A percentile compares a stretch with the other conserved stretches of the same genome.
These are phyloP conservation scores for Neotoxoptera formosana DNA, from an alignment of 1,140 invertebrate genomes.

Conservation along the genomic window DNA sequence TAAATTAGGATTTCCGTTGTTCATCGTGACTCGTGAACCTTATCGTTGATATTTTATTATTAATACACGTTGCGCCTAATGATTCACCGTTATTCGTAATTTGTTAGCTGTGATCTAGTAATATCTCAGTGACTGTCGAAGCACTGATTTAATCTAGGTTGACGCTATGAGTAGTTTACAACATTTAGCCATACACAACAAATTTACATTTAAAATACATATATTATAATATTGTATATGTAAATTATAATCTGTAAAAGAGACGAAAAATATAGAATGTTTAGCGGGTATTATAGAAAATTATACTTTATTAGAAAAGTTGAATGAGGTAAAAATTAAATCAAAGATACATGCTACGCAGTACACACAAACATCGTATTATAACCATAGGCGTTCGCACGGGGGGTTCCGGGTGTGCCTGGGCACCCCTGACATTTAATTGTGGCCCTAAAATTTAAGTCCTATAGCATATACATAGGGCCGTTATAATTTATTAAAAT, in stretches of 20 bases:
- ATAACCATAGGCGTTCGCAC: no score
- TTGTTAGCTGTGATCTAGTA: not conserved
- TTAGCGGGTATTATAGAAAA: not conserved
- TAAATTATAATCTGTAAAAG: not conserved
- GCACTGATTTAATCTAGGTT: not conserved
- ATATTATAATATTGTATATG: no score
- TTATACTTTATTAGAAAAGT: not conserved
- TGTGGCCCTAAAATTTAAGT: no score
- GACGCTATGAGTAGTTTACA: not conserved
- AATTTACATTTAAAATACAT: not conserved
- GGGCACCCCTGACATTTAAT: no score
- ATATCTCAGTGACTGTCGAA: not conserved
- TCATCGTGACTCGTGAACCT: not conserved
- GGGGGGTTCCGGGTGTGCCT: no score
- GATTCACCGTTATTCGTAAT: not conserved
- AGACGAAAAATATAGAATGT: not conserved
- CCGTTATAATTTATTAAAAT: no score
- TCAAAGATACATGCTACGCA: not conserved
- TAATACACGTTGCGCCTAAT: not conserved
- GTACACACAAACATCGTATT: no score
- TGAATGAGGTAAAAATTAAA: not conserved
- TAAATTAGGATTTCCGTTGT: constrained; percentile 20
- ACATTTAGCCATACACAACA: not conserved
- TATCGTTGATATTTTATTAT: not conserved
- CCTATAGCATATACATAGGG: no score